Percentiles rank a stretch among this genome's conserved stretches.
Conservation (phyloP, 2,797 vertebrate genomes). For the Paedocypris micromegethes region DNA sequence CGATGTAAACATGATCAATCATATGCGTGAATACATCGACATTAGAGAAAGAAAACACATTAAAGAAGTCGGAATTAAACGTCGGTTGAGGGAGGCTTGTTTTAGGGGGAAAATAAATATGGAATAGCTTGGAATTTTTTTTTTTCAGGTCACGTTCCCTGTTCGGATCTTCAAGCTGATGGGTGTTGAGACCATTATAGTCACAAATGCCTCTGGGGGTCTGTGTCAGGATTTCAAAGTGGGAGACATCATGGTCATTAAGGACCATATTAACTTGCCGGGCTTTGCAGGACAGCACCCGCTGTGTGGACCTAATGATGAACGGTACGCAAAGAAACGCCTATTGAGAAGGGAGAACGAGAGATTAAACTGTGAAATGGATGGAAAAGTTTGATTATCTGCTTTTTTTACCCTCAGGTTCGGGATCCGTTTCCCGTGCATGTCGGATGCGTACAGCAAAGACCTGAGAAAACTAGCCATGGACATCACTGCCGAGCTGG, state of each 20-base stretch:
- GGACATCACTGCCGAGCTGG: conserved; percentile 57
- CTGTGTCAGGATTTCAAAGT: conserved; percentile 68
- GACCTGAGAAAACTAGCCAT: conserved; percentile 56
- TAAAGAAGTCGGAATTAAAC: no score
- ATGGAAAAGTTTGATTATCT: neutral
- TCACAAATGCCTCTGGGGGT: conserved; percentile 67
- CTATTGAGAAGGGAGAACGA: neutral
- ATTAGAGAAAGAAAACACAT: no score
- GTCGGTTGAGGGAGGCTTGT: no score
- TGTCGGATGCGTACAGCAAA: conserved; percentile 70
- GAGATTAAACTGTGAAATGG: neutral
- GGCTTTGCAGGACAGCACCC: conserved; percentile 68
- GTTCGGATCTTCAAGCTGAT: conserved; percentile 66
- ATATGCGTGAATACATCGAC: no score
- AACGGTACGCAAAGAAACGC: conserved; percentile 50
- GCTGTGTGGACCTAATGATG: conserved; percentile 67
- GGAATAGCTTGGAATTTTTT: conserved; percentile 2
- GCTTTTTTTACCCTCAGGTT: conserved; percentile 51
- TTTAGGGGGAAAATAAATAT: no score
- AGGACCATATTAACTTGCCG: conserved; percentile 69
- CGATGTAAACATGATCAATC: no score
- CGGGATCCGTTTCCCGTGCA: conserved; percentile 66
- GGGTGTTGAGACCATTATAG: conserved; percentile 63
- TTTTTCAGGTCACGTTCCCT: conserved; percentile 62
- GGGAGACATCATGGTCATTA: conserved; percentile 71